Conservation (phyloP, 2,797 vertebrate genomes). For the Tamandua tetradactyla region DNA sequence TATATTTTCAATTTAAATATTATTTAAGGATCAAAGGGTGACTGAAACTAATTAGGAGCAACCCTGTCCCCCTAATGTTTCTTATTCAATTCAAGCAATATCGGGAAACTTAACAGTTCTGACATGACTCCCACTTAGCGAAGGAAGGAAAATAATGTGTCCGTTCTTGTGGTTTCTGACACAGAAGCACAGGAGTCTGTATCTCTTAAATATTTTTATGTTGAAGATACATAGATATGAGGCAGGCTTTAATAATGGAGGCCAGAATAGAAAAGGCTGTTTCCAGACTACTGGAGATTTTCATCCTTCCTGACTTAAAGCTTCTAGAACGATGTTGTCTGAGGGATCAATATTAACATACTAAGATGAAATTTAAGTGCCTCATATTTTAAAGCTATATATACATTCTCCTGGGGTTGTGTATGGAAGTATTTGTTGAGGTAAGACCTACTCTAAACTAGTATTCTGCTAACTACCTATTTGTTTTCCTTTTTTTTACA, state of each 20-base stretch:
- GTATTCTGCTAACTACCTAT: neutral
- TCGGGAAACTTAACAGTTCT: constrained; percentile 40
- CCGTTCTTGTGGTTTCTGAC: neutral
- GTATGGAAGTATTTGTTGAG: neutral
- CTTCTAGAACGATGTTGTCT: neutral
- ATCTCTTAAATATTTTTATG: neutral
- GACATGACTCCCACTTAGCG: constrained; percentile 57
- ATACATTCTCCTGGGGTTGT: neutral
- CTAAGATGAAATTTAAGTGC: neutral
- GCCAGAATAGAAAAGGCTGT: neutral
- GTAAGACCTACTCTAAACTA: neutral
- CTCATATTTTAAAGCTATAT: neutral
- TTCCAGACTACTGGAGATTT: neutral
- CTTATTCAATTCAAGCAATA: neutral
- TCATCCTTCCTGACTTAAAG: neutral
- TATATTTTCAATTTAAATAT: constrained; percentile 31
- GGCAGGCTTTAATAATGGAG: neutral
- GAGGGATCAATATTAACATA: neutral
- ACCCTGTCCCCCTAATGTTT: neutral
- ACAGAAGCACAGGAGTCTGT: neutral
- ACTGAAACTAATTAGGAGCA: constrained; percentile 5
- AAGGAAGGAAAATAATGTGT: constrained; percentile 50
- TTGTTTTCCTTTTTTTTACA: neutral
- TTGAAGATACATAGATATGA: neutral
- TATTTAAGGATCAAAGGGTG: constrained; percentile 57